Evolutionary conservation across 2,797 vertebrate species (phyloP).

Genomic region (Darevskia nairensis): DNA sequence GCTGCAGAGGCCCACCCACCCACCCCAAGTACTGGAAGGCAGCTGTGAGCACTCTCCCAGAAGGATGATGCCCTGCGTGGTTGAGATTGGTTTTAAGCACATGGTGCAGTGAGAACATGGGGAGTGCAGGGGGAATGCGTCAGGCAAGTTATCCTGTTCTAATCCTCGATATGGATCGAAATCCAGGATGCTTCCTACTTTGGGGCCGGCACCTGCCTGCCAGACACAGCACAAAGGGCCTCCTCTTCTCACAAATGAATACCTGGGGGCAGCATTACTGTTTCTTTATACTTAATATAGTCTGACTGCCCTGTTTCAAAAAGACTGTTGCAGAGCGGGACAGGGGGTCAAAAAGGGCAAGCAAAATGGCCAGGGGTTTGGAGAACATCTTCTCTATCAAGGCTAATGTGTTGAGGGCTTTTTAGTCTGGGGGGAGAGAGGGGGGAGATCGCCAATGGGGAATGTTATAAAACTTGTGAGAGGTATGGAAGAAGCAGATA

Average conservation of each 20-base stretch:
- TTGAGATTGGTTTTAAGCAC: background rate
- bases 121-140: too few relatives aligned
- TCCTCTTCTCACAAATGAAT: background rate
- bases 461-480: too few relatives aligned
- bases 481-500: too few relatives aligned
- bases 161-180: background rate
- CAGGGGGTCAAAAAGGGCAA: background rate
- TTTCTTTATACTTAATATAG: background rate
- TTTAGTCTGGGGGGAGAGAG: too few relatives aligned
- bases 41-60: conserved; percentile 39
- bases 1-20: background rate
- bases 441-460: too few relatives aligned
- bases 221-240: background rate
- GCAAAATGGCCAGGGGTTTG: background rate
- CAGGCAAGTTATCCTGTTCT: conserved; percentile 21
- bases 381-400: background rate
- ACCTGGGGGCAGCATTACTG: background rate
- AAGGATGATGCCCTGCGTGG: too few relatives aligned
- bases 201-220: background rate
- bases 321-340: background rate
- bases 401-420: background rate
- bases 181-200: background rate
- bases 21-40: background rate
- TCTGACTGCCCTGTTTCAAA: background rate
- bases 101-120: too few relatives aligned